Evolutionary conservation across 2,113 vertebrate species (phyloP).

Genomic region (Sceloporus undulatus): DNA sequence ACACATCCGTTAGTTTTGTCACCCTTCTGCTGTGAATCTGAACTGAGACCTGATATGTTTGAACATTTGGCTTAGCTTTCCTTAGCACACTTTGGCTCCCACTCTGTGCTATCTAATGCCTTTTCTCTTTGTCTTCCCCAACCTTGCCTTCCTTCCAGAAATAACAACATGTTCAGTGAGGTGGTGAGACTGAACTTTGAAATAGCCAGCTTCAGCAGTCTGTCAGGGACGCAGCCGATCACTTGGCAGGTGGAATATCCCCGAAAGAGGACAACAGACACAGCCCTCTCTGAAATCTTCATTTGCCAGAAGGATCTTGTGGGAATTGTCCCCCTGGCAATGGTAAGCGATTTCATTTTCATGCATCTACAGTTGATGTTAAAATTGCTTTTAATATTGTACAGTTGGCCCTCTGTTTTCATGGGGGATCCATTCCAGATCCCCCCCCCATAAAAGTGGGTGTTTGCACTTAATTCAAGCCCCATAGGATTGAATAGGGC

Average conservation of each 20-base stretch:
- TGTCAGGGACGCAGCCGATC: constrained; percentile 89
- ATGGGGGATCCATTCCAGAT: too few relatives aligned
- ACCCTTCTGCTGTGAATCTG: neutral
- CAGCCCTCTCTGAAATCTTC: constrained; percentile 88
- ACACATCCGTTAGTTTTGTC: too few relatives aligned
- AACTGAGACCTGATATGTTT: neutral
- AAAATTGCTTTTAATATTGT: neutral
- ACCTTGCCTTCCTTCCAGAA: constrained; percentile 73
- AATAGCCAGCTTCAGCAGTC: constrained; percentile 87
- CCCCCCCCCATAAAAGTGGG: too few relatives aligned
- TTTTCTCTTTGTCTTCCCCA: constrained; percentile 40
- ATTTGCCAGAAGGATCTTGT: constrained; percentile 91
- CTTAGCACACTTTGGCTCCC: neutral
- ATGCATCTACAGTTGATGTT: neutral
- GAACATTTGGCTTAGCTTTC: neutral
- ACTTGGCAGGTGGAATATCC: constrained; percentile 96
- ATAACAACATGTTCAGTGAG: constrained; percentile 81
- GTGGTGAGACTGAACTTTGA: constrained; percentile 93
- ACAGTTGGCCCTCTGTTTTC: too few relatives aligned
- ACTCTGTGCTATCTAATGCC: neutral
- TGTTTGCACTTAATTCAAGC: too few relatives aligned
- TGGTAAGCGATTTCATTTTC: constrained; percentile 81
- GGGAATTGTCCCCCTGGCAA: constrained; percentile 91
- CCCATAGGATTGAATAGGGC: too few relatives aligned
- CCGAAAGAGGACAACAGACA: constrained; percentile 77